Evolutionary conservation across 2,888 invertebrate genomes (phyloP), one percentile per base, ranked within the genome.

Genomic region (Amaurobius ferox): DNA sequence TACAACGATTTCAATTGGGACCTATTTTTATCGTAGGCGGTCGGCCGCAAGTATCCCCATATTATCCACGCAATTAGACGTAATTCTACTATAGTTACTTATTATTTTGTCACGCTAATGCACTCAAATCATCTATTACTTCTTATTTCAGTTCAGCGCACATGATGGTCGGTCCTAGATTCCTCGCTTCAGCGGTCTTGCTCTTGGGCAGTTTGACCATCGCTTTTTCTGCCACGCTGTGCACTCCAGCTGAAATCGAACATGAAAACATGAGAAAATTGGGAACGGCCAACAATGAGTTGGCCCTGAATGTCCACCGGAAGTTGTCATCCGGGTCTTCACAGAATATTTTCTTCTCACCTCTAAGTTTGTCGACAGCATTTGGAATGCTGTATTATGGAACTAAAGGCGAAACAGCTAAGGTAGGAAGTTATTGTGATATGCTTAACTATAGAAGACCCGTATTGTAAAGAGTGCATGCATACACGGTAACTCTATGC

Each of bases 381-480:
- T 67, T 85, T 11, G 77, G 70, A 19, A 85, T 85, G 78, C 55
- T 85, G 2, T 73, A 67, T 44, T 73, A 68, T 5, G 85, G 85
- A 26, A 30, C 78, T 0, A 73, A 48, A 16, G 86, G 79, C 0
- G 48, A 68, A 5, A 86, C 86, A 0, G 86, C 86, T 29, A 16
- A 85, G 61, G 88, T 79, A 62, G 55, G 48, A 3, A 23, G n/a
- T n/a, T n/a, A n/a, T n/a, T n/a, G n/a, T n/a, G n/a, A n/a, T n/a
- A n/a, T n/a, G n/a, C n/a, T n/a, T n/a, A n/a, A n/a, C n/a, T n/a
- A n/a, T n/a, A n/a, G n/a, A n/a, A n/a, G n/a, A n/a, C n/a, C n/a
- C n/a, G n/a, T n/a, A n/a, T n/a, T n/a, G n/a, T n/a, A n/a, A n/a
- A n/a, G n/a, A n/a, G n/a, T n/a, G n/a, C n/a, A n/a, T n/a, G n/a